Evolutionary conservation across 2,113 vertebrate species (phyloP), one percentile per base, ranked within the genome.

Genomic region (Percopsis transmontana): DNA sequence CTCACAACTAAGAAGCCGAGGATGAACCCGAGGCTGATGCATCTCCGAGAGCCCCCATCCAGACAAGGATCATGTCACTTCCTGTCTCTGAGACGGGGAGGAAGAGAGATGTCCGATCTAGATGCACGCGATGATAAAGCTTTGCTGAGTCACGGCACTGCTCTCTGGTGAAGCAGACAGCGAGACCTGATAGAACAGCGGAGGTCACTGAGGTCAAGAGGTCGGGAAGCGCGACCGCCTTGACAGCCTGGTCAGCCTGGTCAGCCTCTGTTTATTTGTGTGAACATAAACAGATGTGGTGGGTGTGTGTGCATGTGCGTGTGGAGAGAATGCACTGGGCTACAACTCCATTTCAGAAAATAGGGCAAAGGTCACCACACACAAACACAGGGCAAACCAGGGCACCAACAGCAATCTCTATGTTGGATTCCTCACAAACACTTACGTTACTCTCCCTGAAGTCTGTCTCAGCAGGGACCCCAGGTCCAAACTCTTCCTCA

Each of bases 381-480:
- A 74, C 19, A 74, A 74, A 75, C 58, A 56, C 66, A 75, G 55
- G 5, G 5, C 27, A 33, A 33, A 33, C 27, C 27, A 33, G 27
- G 8, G 27, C 27, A 44, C 62, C 27, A 69, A 18, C 58, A 63
- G 16, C 48, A 76, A 66, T 53, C 39, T 45, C 20, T 55, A 62
- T 64, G 56, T 56, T 66, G n/a, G 9, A 1, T 19, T 38, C 15
- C 7, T 16, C 27, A 33, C 5, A 33, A 33, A 33, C 27, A 97
- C 97, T 97, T 94, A 99, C 96, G 18, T 87, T 95, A 61, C 95
- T 94, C 88, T 97, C 95, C 75, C 92, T 93, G 90, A 95, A 74
- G 91, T 96, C 93, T 0, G 92, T 98, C 91, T 98, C 94, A 40
- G 97, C 97, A 45, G 97, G 94, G 62, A 96, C 94, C 68, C 96